Base-by-base conservation (phyloP, 1,140 invertebrate genomes). In the Pentalonia nigronervosa region DNA sequence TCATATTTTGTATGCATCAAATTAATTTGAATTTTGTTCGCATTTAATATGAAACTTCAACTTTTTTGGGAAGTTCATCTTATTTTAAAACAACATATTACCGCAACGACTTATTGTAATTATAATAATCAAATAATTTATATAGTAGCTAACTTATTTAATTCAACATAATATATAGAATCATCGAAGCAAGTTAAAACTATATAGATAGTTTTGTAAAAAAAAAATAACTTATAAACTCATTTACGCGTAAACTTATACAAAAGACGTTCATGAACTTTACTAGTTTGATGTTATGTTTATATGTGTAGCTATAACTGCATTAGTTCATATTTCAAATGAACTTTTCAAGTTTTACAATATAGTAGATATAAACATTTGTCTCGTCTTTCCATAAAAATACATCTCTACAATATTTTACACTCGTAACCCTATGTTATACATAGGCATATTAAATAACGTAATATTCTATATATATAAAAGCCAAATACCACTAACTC, bases 241-340 rank as follows among this genome's bases (percentile, higher is more conserved):
- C 60, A 67, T 67, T 67, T 67, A 67, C 25, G 23, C 7, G 7
- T 60, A 7, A 25, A 25, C 60, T 67, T 30, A 67, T 30, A 67
- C 60, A 30, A 67, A 67, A 67, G 11, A n/a, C 30, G 30, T 67
- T n/a, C 30, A 14, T 30, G 30, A 67, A 67, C 4, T n/a, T 67
- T 67, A 67, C 30, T 67, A 67, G 60, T 50, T 50, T 14, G 14
- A 50, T 50, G 48, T 50, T 50, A 50, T 50, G 14, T 50, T 17
- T 53, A 53, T 53, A n/a, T n/a, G 4, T 76, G n/a, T 21, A 48
- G 4, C 14, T n/a, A n/a, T 14, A 17, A n/a, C 60, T 76, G 14
- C 60, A 67, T 76, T 76, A n/a, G 60, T 67, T 67, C 60, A 67
- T 76, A 76, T 76, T 76, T 34, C 60, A 76, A 67, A 76, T n/a